A percentile compares a stretch with the other conserved stretches of the same genome.
These are phyloP conservation scores for Takifugu bimaculatus DNA, from an alignment of 2,113 vertebrate species.

Conservation along the genomic window DNA sequence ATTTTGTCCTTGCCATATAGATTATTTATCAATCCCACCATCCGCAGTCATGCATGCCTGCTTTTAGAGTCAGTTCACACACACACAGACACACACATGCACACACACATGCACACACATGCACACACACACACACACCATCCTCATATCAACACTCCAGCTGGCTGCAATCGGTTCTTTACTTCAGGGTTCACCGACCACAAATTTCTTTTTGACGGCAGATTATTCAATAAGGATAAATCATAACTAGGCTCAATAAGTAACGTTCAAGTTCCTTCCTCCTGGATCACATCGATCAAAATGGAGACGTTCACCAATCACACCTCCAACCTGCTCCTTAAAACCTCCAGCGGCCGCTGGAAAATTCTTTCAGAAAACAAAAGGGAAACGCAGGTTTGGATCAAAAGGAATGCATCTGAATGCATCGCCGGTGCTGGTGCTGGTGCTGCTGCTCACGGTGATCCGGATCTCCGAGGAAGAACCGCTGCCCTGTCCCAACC, in stretches of 20 bases:
- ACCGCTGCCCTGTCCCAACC: conserved; percentile 28
- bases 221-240: conserved; percentile 15
- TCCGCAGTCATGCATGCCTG: conserved; percentile 57
- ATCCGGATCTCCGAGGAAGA: conserved; percentile 52
- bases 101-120: not conserved
- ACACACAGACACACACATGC: conserved; percentile 19
- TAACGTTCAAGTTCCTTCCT: conserved; percentile 21
- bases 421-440: too few species aligned
- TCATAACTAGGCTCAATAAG: conserved; percentile 18
- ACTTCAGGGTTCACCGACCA: conserved; percentile 51
- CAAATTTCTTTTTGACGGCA: conserved; percentile 35
- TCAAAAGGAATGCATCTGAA: conserved; percentile 34
- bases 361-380: conserved; percentile 40
- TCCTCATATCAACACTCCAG: conserved; percentile 58
- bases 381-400: conserved; percentile 10
- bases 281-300: conserved; percentile 13
- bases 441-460: conserved; percentile 41
- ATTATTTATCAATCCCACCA: conserved; percentile 73
- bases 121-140: conserved; percentile 56
- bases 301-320: conserved; percentile 48
- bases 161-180: conserved; percentile 57
- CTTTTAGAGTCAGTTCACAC: conserved; percentile 67
- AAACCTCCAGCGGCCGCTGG: conserved; percentile 29
- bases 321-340: conserved; percentile 27
- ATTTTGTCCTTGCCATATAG: conserved; percentile 68